Conservation (phyloP, 2,113 vertebrate species). For the Oryzias curvinotus region DNA sequence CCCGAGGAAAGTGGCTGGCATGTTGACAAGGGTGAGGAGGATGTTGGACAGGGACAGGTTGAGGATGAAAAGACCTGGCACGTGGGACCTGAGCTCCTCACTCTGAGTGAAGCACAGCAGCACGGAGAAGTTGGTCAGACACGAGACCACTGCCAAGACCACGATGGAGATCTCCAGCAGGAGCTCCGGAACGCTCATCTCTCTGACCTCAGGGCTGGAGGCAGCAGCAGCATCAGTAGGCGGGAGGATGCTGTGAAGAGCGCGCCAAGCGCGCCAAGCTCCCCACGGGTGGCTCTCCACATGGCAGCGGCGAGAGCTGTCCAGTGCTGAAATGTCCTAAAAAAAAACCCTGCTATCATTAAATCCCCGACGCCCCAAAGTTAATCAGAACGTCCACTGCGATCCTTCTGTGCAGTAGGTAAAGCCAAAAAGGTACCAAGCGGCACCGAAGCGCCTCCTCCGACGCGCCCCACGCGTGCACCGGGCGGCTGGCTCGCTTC, state of each 20-base stretch:
- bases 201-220: constrained; percentile 52
- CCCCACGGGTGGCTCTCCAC: constrained; percentile 11
- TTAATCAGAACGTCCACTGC: background rate
- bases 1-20: constrained; percentile 78
- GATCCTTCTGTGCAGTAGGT: background rate
- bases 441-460: constrained; percentile 30
- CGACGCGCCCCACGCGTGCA: constrained; percentile 56
- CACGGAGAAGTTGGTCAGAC: constrained; percentile 79
- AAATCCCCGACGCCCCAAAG: background rate
- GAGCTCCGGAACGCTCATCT: constrained; percentile 79
- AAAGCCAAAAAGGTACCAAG: no score
- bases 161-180: constrained; percentile 76
- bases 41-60: constrained; percentile 82
- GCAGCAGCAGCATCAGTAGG: constrained; percentile 21
- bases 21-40: constrained; percentile 77
- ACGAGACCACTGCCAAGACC: constrained; percentile 73
- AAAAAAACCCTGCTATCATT: background rate
- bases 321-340: constrained; percentile 80
- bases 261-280: constrained; percentile 41
- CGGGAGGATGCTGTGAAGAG: constrained; percentile 18
- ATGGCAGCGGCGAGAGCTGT: constrained; percentile 61
- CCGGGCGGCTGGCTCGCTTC: constrained; percentile 56
- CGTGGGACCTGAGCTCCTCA: constrained; percentile 77
- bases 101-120: constrained; percentile 81
- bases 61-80: constrained; percentile 78